Evolutionary conservation across 2,797 vertebrate species (phyloP).

Genomic region (Cephalopachus bancanus): DNA sequence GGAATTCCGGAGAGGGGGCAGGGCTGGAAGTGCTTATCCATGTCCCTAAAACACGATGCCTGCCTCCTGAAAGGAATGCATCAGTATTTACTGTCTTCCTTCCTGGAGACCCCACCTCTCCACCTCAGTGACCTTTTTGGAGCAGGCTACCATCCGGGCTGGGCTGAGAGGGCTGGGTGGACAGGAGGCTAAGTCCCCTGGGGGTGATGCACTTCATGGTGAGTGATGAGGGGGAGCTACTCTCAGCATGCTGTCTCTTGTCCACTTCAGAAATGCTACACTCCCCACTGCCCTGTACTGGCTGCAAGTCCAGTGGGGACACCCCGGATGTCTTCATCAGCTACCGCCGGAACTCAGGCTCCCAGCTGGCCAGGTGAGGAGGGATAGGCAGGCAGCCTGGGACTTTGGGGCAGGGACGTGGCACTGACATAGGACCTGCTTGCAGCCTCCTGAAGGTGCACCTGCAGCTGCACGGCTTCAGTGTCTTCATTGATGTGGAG

Average conservation of each 20-base stretch:
- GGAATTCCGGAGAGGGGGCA: not conserved
- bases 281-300: constrained; percentile 90
- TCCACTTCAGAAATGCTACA: constrained; percentile 88
- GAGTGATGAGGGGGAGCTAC: not conserved
- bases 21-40: not conserved
- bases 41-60: not conserved
- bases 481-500: constrained; percentile 98
- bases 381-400: not conserved
- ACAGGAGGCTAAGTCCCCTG: not conserved
- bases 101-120: not conserved
- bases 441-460: constrained; percentile 97
- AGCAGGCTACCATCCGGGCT: not conserved
- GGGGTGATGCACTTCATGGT: not conserved
- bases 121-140: not conserved
- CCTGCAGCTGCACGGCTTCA: constrained; percentile 97
- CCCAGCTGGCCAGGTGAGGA: constrained; percentile 96
- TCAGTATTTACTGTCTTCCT: not conserved
- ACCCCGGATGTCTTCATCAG: constrained; percentile 98
- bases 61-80: not conserved
- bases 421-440: not conserved
- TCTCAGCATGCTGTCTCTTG: not conserved
- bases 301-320: constrained; percentile 88
- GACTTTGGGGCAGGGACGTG: not conserved
- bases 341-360: constrained; percentile 96
- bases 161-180: not conserved